Conservation (phyloP, 2,113 vertebrate genomes). For the Passerina amoena region DNA sequence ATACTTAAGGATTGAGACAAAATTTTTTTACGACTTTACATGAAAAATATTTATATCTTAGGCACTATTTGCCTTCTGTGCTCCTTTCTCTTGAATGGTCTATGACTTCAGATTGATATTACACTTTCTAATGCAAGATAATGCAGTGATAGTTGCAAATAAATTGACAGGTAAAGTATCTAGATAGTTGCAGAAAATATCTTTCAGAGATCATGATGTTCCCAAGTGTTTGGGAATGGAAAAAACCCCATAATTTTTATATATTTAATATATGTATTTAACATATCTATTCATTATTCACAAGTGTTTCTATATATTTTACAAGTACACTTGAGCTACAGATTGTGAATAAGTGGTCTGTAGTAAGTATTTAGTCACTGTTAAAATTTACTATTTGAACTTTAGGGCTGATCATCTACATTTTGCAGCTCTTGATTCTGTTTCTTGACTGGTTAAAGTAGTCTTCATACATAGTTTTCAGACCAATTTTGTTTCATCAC, state of each 20-base stretch:
- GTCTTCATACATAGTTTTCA: not conserved
- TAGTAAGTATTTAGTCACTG: slow-evolving; percentile 30
- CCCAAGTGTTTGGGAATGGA: slow-evolving; percentile 6
- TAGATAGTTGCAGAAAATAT: not conserved
- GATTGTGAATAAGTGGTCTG: slow-evolving; percentile 54
- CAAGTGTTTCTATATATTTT: slow-evolving; percentile 66
- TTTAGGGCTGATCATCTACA: slow-evolving; percentile 27
- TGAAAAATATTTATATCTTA: not conserved
- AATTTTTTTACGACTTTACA: not conserved
- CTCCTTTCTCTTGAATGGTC: not conserved
- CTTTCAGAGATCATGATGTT: not conserved
- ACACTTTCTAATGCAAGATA: not conserved
- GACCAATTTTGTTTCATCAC: not conserved
- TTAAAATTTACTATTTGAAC: slow-evolving; percentile 47
- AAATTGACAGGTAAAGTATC: not conserved
- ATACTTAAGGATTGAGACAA: not conserved
- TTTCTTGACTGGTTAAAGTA: slow-evolving; percentile 15
- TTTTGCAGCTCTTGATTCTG: slow-evolving; percentile 19
- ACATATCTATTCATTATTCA: slow-evolving; percentile 56
- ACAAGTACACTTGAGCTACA: slow-evolving; percentile 53
- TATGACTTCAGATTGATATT: not conserved
- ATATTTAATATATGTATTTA: slow-evolving; percentile 51
- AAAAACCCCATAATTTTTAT: not conserved
- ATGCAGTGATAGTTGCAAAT: not conserved
- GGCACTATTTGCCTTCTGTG: not conserved